A percentile compares a stretch with the other conserved stretches of the same genome.
Evolutionary conservation across 2,888 invertebrate genomes (phyloP).

Genomic region (Meandrusa payeni): DNA sequence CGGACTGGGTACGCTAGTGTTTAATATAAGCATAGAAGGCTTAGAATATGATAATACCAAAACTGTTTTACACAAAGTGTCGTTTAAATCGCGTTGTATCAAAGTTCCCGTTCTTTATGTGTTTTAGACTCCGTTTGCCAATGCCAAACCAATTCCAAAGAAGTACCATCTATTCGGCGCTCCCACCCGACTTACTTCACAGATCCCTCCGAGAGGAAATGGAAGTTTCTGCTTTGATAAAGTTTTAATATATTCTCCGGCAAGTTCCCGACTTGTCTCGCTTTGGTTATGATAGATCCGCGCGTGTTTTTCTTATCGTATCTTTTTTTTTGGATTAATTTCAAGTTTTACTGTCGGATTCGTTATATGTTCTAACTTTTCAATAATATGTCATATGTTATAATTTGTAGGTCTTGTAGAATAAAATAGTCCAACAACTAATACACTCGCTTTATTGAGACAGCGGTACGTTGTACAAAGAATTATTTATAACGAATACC

Average conservation of each 20-base stretch:
- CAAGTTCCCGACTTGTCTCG: constrained; percentile 64
- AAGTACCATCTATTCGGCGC: constrained; percentile 35
- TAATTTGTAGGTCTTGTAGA: too few relatives aligned
- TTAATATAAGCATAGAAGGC: too few relatives aligned
- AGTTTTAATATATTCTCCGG: constrained; percentile 80
- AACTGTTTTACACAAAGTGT: constrained; percentile 2
- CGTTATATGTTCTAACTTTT: too few relatives aligned
- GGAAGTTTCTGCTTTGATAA: constrained; percentile 75
- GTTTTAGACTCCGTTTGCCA: constrained; percentile 30
- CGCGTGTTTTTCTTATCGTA: constrained; percentile 36
- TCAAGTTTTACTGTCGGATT: too few relatives aligned
- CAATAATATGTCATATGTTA: too few relatives aligned
- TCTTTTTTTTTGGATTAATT: constrained; percentile 28
- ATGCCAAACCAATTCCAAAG: constrained; percentile 38
- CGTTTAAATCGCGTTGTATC: constrained; percentile 15
- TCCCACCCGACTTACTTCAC: constrained; percentile 34
- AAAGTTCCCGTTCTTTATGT: constrained; percentile 18
- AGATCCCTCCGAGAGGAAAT: constrained; percentile 58
- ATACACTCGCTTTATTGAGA: too few relatives aligned
- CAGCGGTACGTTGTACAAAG: too few relatives aligned
- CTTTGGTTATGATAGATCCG: constrained; percentile 63
- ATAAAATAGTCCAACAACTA: too few relatives aligned
- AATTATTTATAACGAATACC: too few relatives aligned
- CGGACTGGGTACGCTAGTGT: too few relatives aligned
- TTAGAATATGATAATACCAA: too few relatives aligned